Evolutionary conservation across 2,888 invertebrate genomes (phyloP), one percentile per base, ranked within the genome.

Genomic region (Epinotia ramella): DNA sequence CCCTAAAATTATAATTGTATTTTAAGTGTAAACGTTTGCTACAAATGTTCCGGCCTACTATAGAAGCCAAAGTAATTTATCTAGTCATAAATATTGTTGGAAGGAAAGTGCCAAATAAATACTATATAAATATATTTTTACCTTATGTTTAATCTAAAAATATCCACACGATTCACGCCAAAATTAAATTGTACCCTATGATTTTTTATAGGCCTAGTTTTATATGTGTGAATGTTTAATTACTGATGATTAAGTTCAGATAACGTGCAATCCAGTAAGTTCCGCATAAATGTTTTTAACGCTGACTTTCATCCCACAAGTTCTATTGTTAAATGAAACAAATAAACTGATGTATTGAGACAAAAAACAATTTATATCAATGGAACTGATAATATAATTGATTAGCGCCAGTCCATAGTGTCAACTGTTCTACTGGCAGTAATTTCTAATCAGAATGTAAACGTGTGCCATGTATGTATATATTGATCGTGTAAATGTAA

Each of bases 401-500:
- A 53, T 6, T 7, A 53, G 53, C 3, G 53, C 53, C 16, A 49
- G 49, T 49, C 49, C 49, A 16, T n/a, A n/a, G n/a, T n/a, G n/a
- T n/a, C n/a, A n/a, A n/a, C n/a, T n/a, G n/a, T n/a, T n/a, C n/a
- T n/a, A n/a, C 24, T 28, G 20, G 5, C 59, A 5, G 59, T 13
- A 12, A 20, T 12, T 12, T 11, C 60, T 13, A 60, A 60, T 13
- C 13, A n/a, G 16, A 28, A 60, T 28, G 13, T 60, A 18, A n/a
- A 33, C 62, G 68, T 73, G 60, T 73, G 71, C 74, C 59, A 73
- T 79, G 73, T 66, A 53, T 79, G 79, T 80, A 80, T 59, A 79
- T 78, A 79, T 46, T 63, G 72, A 74, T 78, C 63, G 73, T 75
- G 65, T 75, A 63, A 57, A 72, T 82, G 83, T 84, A 83, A 79